Base-by-base conservation (phyloP, 2,797 vertebrate species). In the Orestias chungarensis region DNA sequence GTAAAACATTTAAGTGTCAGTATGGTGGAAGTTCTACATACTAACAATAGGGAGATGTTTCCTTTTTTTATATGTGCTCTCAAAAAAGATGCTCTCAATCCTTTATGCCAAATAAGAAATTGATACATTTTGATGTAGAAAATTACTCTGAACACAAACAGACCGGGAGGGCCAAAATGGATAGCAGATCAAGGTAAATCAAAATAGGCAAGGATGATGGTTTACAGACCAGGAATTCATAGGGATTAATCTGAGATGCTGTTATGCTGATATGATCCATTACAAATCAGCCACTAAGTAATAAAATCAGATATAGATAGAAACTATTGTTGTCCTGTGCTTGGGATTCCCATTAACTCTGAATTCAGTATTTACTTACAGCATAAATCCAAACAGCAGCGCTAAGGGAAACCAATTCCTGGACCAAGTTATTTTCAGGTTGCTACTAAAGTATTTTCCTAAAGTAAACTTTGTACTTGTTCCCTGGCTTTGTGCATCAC, bases 401-500 rank as follows among this genome's bases (percentile, higher is more conserved):
- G 23, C 68, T 73, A 68, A 65, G 75, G 73, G 85, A 84, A 82
- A 69, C 8, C 27, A 68, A 74, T 79, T 74, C 35, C 73, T 62
- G 5, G 87, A 90, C 90, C 61, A 83, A 74, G 82, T 86, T 88
- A 88, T 89, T 92, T 72, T 81, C 76, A 70, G 82, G 70, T 75
- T 69, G 73, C 77, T 68, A 73, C 73, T 86, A 83, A 93, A 85
- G 89, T 91, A 92, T 92, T 91, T 91, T n/a, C 75, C 70, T 75
- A 83, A 83, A 87, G 88, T 92, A 92, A 91, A 92, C 91, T 64
- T 72, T 42, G 27, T 74, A 84, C 75, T 80, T 79, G 79, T 80
- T 84, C 73, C 71, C 71, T 67, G 70, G 85, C 74, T 82, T 75
- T 79, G 75, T 61, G 74, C 81, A 61, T 81, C 83, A 78, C 82